phyloP scores from a whole-genome alignment of 1,140 invertebrate species.

The Ips nitidus region DNA sequence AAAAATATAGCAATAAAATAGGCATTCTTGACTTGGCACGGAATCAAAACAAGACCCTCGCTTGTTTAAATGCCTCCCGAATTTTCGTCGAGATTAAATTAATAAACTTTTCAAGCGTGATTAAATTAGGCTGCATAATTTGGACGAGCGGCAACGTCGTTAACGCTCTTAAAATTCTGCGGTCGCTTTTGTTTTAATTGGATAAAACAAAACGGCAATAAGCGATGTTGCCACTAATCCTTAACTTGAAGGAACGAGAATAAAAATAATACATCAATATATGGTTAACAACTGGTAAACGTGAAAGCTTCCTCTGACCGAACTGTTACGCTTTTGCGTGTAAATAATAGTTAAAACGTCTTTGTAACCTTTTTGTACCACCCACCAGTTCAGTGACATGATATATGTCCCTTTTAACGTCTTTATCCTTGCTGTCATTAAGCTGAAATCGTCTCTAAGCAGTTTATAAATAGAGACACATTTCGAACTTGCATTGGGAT shows the following conservation, averaged over 20 bases:
- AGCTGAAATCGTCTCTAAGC: conserved; percentile 20
- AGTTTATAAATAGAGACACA: conserved; percentile 24
- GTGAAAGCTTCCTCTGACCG: conserved; percentile 14
- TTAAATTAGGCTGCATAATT: conserved; percentile 36
- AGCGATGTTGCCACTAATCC: conserved; percentile 9
- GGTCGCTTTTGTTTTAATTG: conserved; percentile 34
- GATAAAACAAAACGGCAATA: conserved; percentile 26
- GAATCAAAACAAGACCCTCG: conserved; percentile 4
- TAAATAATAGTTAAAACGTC: conserved; percentile 39
- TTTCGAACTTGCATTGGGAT: conserved; percentile 14
- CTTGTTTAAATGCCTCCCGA: conserved; percentile 28
- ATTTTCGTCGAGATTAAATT: conserved; percentile 29
- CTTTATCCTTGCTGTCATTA: conserved; percentile 40
- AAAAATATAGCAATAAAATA: background rate
- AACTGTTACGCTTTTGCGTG: conserved; percentile 35
- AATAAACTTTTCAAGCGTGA: conserved; percentile 34
- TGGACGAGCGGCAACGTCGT: conserved; percentile 15
- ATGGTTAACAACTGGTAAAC: conserved; percentile 36
- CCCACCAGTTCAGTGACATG: conserved; percentile 44
- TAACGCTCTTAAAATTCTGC: conserved; percentile 35
- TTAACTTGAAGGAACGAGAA: too few species aligned
- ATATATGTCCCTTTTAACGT: conserved; percentile 48
- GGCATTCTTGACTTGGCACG: background rate
- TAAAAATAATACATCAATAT: conserved; percentile 13
- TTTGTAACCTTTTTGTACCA: conserved; percentile 44